Evolutionary conservation across 1,140 invertebrate species (phyloP).

Genomic region (Adoxophyes honmai): DNA sequence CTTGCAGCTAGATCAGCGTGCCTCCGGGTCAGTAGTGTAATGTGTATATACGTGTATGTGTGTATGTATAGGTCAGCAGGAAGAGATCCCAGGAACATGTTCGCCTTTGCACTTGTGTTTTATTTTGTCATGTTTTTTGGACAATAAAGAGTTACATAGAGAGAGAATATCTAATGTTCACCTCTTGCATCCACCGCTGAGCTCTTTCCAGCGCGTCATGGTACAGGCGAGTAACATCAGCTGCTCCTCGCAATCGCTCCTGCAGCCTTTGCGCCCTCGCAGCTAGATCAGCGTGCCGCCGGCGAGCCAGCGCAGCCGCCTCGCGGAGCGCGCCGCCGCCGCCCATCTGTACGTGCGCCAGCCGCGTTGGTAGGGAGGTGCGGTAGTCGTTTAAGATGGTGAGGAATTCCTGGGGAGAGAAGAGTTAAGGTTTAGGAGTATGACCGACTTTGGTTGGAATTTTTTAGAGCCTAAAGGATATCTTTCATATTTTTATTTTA

Average conservation of each 20-base stretch:
- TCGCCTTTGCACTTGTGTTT: no score
- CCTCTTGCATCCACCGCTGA: slow-evolving; percentile 87
- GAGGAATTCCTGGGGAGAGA: slow-evolving; percentile 82
- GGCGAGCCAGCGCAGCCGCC: slow-evolving; percentile 79
- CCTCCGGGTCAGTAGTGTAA: slow-evolving; percentile 76
- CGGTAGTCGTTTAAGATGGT: slow-evolving; percentile 90
- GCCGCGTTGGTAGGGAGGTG: slow-evolving; percentile 86
- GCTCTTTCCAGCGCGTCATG: slow-evolving; percentile 90
- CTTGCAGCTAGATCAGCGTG: slow-evolving; percentile 86
- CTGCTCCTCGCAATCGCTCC: slow-evolving; percentile 86
- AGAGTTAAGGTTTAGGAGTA: no score
- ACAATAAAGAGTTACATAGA: no score
- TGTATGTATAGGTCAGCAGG: slow-evolving; percentile 12
- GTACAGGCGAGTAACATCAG: slow-evolving; percentile 88
- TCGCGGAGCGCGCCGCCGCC: slow-evolving; percentile 61
- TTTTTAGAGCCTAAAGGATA: no score
- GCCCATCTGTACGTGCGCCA: slow-evolving; percentile 85
- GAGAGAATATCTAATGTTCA: no score
- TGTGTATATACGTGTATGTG: not conserved
- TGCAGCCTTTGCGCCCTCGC: slow-evolving; percentile 90
- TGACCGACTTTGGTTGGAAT: no score
- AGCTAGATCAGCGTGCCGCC: slow-evolving; percentile 83
- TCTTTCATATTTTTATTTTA: no score
- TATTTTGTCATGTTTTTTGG: no score
- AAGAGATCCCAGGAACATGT: no score